Base-by-base conservation (phyloP, 1,140 invertebrate species). In the Mamestra configurata region DNA sequence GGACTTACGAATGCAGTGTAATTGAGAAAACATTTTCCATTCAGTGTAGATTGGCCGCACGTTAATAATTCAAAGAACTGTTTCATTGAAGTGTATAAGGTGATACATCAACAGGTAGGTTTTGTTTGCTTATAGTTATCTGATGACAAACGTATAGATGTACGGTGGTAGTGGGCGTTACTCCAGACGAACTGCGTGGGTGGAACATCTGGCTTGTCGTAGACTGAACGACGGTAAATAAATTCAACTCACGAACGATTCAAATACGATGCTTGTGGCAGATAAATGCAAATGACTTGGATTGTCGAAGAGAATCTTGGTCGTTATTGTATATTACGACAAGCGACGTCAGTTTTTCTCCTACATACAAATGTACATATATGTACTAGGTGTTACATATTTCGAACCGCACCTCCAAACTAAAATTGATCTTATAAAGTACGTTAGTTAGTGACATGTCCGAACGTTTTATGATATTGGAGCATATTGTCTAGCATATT, bases 171-270 rank as follows among this genome's bases (percentile, higher is more conserved):
- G 92, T 93, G 86, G 92, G 89, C 84, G 91, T 91, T 90, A 91
- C 88, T 88, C 92, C 85, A 92, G 91, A 93, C 89, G 59, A 53
- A 81, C n/a, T 82, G 86, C 85, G 92, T 92, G 86, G 92, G 91
- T 78, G 84, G 84, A 89, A 79, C 83, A 87, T 89, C 88, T 88
- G 82, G 80, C 59, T 64, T 57, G 77, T 82, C 84, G 85, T 85
- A 91, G 88, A 89, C 84, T 77, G 68, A 70, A 79, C 79, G 84
- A 86, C 70, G 71, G 82, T 89, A 86, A 89, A 89, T 90, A 87
- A 77, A 64, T 80, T 59, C 59, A 55, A 49, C 22, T 71, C 70
- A 75, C 57, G 57, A 73, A 64, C 43, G 10, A 37, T 40, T 68
- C 20, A 27, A 51, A 51, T 77, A 77, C 57, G 61, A 66, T 66